phyloP scores from a whole-genome alignment of 2,797 vertebrate genomes.

The Ptychadena robeensis region DNA sequence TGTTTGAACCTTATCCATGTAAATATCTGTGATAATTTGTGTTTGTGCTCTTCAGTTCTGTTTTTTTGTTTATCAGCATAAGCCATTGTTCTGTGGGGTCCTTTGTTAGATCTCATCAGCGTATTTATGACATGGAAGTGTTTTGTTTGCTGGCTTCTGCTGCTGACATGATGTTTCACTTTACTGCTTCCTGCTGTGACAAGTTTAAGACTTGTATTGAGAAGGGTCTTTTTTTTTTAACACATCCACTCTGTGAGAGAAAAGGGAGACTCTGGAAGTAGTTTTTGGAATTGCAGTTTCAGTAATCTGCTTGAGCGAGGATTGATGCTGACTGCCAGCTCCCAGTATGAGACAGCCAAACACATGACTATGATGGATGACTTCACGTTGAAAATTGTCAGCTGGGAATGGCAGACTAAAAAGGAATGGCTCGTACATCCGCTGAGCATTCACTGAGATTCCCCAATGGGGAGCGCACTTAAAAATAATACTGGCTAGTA shows the following conservation, averaged over 20 bases:
- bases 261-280: slow-evolving; percentile 50
- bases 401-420: slow-evolving; percentile 65
- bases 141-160: slow-evolving; percentile 74
- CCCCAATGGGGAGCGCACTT: slow-evolving; percentile 49
- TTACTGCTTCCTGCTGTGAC: slow-evolving; percentile 68
- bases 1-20: not conserved
- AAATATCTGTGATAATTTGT: not conserved
- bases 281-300: slow-evolving; percentile 65
- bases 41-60: not conserved
- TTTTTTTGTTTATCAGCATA: not conserved
- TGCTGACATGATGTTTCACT: slow-evolving; percentile 71
- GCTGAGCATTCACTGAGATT: slow-evolving; percentile 60
- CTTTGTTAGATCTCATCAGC: slow-evolving; percentile 53
- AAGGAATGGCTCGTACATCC: slow-evolving; percentile 69
- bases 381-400: slow-evolving; percentile 68
- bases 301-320: slow-evolving; percentile 71
- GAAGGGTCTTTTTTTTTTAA: slow-evolving; percentile 34
- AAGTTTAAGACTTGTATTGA: slow-evolving; percentile 63
- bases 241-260: slow-evolving; percentile 46
- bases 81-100: not conserved
- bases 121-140: slow-evolving; percentile 74
- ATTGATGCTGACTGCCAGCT: slow-evolving; percentile 62
- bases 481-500: slow-evolving; percentile 44
- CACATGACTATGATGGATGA: slow-evolving; percentile 77
- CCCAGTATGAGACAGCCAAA: slow-evolving; percentile 65